phyloP scores from a whole-genome alignment of 2,113 vertebrate species.

The Platichthys stellatus region DNA sequence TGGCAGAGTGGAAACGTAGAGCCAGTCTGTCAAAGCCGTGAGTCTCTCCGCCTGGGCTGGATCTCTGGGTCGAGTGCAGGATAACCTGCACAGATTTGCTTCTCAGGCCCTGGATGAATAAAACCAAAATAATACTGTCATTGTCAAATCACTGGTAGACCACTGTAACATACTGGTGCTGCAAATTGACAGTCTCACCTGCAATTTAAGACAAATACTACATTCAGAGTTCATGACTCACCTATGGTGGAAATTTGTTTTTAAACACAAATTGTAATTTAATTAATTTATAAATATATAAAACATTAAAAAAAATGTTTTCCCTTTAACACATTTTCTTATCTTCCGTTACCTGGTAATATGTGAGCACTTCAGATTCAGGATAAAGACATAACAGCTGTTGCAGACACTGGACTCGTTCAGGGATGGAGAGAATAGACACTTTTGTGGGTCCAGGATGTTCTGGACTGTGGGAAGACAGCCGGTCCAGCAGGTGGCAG shows the following conservation, averaged over 20 bases:
- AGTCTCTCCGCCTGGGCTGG: conserved; percentile 79
- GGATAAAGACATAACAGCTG: conserved; percentile 91
- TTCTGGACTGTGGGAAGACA: conserved; percentile 63
- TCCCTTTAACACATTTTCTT: neutral
- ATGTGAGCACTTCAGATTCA: conserved; percentile 86
- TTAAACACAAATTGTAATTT: neutral
- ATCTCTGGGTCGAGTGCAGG: conserved; percentile 80
- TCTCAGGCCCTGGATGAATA: conserved; percentile 84
- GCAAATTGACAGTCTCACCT: neutral
- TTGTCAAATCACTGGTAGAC: neutral
- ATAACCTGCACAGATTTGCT: conserved; percentile 81
- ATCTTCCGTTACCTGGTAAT: conserved; percentile 80
- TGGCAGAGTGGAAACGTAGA: conserved; percentile 74
- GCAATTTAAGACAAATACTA: neutral
- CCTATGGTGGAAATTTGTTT: neutral
- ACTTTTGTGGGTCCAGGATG: conserved; percentile 1
- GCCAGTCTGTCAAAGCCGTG: conserved; percentile 85
- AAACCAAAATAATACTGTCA: conserved; percentile 9
- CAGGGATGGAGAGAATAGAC: conserved; percentile 58
- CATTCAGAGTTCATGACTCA: neutral
- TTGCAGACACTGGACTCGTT: conserved; percentile 85
- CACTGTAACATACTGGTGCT: neutral
- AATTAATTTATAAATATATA: neutral
- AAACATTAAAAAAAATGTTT: neutral
- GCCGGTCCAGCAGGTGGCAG: conserved; percentile 85